phyloP scores from a whole-genome alignment of 2,888 invertebrate species.

The Colletes collaris region DNA sequence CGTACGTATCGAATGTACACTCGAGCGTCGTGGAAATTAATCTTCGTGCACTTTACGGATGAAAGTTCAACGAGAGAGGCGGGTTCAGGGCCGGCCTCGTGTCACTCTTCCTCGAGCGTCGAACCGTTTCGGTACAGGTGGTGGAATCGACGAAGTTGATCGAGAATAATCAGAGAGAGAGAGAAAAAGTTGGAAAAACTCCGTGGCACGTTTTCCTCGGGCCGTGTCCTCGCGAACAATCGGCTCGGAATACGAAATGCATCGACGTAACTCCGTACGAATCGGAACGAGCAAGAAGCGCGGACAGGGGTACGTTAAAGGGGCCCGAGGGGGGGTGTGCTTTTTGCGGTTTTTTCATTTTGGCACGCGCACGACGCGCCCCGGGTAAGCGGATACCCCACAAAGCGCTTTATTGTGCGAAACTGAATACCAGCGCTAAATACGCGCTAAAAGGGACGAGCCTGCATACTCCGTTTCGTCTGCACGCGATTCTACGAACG shows the following conservation, averaged over 20 bases:
- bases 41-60: background rate
- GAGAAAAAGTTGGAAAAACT: background rate
- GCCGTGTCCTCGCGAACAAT: conserved; percentile 28
- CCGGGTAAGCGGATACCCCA: conserved; percentile 81
- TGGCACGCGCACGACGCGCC: conserved; percentile 79
- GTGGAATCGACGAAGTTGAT: background rate
- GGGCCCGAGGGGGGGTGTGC: conserved; percentile 42
- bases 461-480: conserved; percentile 49
- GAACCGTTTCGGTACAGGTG: conserved; percentile 3
- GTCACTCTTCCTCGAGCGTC: background rate
- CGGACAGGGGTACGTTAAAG: conserved; percentile 54
- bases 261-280: background rate
- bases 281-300: background rate
- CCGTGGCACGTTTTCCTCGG: conserved; percentile 10
- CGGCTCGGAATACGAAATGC: conserved; percentile 24
- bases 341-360: conserved; percentile 80
- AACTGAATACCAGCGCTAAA: conserved; percentile 80
- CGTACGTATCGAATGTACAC: no score
- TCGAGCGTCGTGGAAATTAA: no score
- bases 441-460: conserved; percentile 73
- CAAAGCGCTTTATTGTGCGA: conserved; percentile 82
- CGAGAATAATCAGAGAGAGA: background rate
- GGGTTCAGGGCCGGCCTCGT: background rate
- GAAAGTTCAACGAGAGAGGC: background rate
- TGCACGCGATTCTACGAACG: conserved; percentile 60